These are phyloP conservation scores for Syrista parreyssii DNA, from an alignment of 2,888 invertebrate genomes.

Conservation along the genomic window DNA sequence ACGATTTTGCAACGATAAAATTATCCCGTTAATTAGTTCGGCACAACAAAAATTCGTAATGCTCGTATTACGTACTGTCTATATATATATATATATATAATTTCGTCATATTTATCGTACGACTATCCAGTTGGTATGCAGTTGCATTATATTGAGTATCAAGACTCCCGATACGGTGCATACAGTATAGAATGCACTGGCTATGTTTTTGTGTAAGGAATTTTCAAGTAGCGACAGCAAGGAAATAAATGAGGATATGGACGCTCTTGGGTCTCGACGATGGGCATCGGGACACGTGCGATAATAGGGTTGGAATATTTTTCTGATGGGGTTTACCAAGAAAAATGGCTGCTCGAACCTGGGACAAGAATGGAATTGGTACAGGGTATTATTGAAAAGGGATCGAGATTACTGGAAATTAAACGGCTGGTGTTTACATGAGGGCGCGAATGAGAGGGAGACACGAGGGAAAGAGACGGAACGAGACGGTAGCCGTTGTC, in stretches of 20 bases:
- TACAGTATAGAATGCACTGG: neutral
- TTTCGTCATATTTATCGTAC: neutral
- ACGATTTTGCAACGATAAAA: neutral
- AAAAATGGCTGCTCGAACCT: neutral
- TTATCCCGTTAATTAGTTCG: neutral
- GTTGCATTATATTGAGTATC: neutral
- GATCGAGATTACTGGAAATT: constrained; percentile 20
- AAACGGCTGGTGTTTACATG: constrained; percentile 3
- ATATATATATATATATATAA: no score
- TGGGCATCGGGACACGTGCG: neutral
- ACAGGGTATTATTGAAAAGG: neutral
- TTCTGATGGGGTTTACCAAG: neutral
- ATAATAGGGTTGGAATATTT: neutral
- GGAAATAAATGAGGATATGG: neutral
- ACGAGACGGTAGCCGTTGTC: constrained; percentile 7
- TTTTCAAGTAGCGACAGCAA: neutral
- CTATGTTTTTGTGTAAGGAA: neutral
- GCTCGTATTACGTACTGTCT: neutral
- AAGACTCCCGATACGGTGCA: neutral
- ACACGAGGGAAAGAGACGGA: neutral
- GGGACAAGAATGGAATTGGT: neutral
- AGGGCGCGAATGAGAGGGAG: neutral
- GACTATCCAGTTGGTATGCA: neutral
- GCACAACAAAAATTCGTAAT: neutral
- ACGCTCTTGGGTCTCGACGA: neutral